Conservation (phyloP, 2,888 invertebrate genomes). For the Diaprepes abbreviatus region DNA sequence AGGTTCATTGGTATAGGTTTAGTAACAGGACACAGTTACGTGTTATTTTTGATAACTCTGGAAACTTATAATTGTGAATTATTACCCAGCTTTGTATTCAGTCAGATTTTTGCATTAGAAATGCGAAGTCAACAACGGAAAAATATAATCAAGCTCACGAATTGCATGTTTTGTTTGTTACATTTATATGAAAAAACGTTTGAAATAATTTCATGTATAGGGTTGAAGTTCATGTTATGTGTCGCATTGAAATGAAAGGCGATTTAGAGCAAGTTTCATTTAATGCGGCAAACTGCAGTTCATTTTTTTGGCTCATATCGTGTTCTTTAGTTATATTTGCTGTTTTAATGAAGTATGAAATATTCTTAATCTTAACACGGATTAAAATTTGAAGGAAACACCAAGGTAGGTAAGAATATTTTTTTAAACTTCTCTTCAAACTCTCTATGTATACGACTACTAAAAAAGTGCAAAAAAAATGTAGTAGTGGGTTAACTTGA, state of each 20-base stretch:
- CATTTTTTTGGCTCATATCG: neutral
- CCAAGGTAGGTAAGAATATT: too few species aligned
- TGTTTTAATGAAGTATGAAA: neutral
- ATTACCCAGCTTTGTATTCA: slow-evolving; percentile 32
- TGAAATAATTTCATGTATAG: slow-evolving; percentile 2
- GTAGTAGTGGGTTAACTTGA: too few species aligned
- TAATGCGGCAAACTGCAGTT: slow-evolving; percentile 19
- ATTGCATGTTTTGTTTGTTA: slow-evolving; percentile 16
- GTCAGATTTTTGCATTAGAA: slow-evolving; percentile 20
- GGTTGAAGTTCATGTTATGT: slow-evolving; percentile 18
- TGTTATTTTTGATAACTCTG: slow-evolving; percentile 42
- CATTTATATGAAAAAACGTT: slow-evolving; percentile 12
- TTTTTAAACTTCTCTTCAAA: too few species aligned
- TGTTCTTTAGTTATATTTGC: slow-evolving; percentile 2
- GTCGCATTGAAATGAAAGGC: slow-evolving; percentile 27
- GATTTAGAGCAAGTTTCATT: slow-evolving; percentile 2
- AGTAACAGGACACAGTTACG: slow-evolving; percentile 32
- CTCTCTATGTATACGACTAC: too few species aligned
- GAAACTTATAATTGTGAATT: slow-evolving; percentile 37
- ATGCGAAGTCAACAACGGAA: neutral
- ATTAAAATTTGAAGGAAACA: neutral
- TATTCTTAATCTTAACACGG: neutral
- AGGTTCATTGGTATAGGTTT: slow-evolving; percentile 16
- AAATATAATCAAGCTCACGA: slow-evolving; percentile 18
- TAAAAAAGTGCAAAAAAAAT: too few species aligned